Percentiles rank a stretch among this genome's conserved stretches.
Conservation (phyloP, 2,113 vertebrate species). For the Lophius piscatorius region DNA sequence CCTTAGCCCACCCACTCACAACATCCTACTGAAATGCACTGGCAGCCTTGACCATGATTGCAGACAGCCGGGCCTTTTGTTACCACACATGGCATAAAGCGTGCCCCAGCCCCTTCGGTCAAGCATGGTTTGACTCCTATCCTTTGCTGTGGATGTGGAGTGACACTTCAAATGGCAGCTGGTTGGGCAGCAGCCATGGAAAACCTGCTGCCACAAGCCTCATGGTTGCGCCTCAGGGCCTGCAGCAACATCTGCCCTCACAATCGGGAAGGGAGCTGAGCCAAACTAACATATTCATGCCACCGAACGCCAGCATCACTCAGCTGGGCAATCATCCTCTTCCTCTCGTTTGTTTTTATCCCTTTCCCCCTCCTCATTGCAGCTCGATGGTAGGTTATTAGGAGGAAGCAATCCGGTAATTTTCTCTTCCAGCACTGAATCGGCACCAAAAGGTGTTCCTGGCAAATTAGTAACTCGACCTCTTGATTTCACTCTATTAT, state of each 20-base stretch:
- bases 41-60: constrained; percentile 53
- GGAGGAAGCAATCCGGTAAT: constrained; percentile 70
- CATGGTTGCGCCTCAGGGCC: constrained; percentile 56
- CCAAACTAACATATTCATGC: constrained; percentile 70
- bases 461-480: constrained; percentile 71
- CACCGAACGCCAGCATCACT: constrained; percentile 65
- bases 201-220: constrained; percentile 53
- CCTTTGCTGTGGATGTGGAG: constrained; percentile 38
- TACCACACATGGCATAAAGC: constrained; percentile 41
- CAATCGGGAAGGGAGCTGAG: constrained; percentile 72
- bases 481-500: constrained; percentile 55
- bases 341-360: constrained; percentile 66
- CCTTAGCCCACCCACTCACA: constrained; percentile 54
- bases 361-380: constrained; percentile 44
- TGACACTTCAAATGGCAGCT: constrained; percentile 70
- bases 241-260: constrained; percentile 79
- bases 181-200: constrained; percentile 47
- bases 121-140: constrained; percentile 61
- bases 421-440: constrained; percentile 60
- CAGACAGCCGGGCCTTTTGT: constrained; percentile 51
- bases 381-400: constrained; percentile 68
- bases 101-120: constrained; percentile 53
- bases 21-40: constrained; percentile 63
- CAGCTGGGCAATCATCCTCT: constrained; percentile 76
- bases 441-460: constrained; percentile 61